phyloP scores from a whole-genome alignment of 2,113 vertebrate genomes.

The Halichoerus grypus region DNA sequence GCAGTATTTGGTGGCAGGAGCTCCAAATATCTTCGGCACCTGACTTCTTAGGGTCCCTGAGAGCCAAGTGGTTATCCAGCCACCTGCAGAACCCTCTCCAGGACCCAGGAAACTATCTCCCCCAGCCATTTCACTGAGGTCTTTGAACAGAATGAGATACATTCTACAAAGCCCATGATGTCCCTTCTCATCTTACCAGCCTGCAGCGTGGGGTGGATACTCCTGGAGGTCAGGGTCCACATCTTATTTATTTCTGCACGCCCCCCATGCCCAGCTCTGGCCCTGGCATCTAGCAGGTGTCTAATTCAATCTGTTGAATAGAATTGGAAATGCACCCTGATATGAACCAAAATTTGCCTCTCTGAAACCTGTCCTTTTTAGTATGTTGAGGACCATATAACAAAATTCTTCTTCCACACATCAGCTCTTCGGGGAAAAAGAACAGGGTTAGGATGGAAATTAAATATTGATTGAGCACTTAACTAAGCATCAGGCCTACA shows the following conservation, averaged over 20 bases:
- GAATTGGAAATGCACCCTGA: neutral
- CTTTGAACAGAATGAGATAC: neutral
- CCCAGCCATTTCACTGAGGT: neutral
- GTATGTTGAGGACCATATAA: neutral
- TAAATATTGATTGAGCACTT: constrained; percentile 26
- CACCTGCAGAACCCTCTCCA: neutral
- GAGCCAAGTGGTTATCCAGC: neutral
- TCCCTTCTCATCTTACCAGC: neutral
- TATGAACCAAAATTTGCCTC: neutral
- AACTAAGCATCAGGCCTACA: constrained; percentile 2
- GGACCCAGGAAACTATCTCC: neutral
- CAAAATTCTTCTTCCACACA: neutral
- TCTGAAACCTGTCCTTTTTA: neutral
- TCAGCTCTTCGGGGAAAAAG: neutral
- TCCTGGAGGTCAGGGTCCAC: neutral
- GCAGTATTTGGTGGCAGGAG: too few species aligned
- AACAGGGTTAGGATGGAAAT: neutral
- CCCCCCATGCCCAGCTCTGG: neutral
- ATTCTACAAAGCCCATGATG: neutral
- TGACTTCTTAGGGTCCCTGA: neutral
- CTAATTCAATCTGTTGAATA: neutral
- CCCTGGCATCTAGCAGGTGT: neutral
- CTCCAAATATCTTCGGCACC: neutral
- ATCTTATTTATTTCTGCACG: neutral
- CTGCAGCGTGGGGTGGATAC: neutral